These are phyloP conservation scores for Archivesica marissinica DNA, from an alignment of 1,140 invertebrate species.

Conservation along the genomic window DNA sequence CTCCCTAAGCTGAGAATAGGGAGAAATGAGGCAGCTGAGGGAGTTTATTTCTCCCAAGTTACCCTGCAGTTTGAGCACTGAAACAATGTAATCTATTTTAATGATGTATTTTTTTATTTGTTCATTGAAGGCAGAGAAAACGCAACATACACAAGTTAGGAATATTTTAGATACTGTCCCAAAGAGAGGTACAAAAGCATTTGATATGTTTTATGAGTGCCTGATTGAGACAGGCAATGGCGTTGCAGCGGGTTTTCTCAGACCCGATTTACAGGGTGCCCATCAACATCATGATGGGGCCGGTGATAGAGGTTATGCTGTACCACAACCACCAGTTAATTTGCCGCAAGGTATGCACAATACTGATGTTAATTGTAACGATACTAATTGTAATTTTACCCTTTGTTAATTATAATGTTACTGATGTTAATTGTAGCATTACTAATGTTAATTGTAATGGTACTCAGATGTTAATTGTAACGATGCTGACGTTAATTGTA, in stretches of 20 bases:
- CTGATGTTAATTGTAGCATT: too few species aligned
- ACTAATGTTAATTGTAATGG: too few species aligned
- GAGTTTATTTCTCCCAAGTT: too few species aligned
- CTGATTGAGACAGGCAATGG: slow-evolving; percentile 23
- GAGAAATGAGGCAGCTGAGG: too few species aligned
- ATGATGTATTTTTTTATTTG: too few species aligned
- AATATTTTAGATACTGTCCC: slow-evolving; percentile 54
- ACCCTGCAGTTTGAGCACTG: too few species aligned
- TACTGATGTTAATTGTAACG: neutral
- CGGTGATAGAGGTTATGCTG: neutral
- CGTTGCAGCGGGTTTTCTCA: slow-evolving; percentile 2
- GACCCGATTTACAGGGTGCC: neutral
- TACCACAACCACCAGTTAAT: neutral
- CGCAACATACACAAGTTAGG: neutral
- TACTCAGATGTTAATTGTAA: too few species aligned
- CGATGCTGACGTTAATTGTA: too few species aligned
- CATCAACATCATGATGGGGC: neutral
- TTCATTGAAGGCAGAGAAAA: slow-evolving; percentile 38
- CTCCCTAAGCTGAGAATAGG: too few species aligned
- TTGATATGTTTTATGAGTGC: slow-evolving; percentile 27
- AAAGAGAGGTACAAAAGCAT: slow-evolving; percentile 46
- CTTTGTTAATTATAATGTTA: too few species aligned
- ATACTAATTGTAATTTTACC: too few species aligned
- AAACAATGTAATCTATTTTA: too few species aligned
- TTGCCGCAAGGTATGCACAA: slow-evolving; percentile 8